phyloP scores from a whole-genome alignment of 2,113 vertebrate species.

The Psittacus erithacus region DNA sequence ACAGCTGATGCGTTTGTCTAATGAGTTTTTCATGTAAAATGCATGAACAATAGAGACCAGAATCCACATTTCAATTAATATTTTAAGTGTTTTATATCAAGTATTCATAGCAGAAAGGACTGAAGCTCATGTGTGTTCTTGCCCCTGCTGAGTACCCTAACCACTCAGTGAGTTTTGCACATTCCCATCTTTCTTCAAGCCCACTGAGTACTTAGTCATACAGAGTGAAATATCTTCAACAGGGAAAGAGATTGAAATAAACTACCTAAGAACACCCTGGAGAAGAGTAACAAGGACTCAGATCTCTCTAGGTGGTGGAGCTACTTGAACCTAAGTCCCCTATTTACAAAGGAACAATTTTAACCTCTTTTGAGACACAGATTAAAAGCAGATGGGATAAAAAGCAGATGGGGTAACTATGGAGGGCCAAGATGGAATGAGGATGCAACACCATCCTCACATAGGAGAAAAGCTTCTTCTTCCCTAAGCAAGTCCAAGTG shows the following conservation, averaged over 20 bases:
- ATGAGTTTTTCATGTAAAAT: conserved; percentile 66
- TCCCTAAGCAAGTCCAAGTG: neutral
- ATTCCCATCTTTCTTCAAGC: neutral
- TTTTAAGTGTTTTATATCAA: conserved; percentile 59
- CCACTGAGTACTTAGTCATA: conserved; percentile 20
- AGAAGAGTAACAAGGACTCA: conserved; percentile 32
- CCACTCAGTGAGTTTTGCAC: conserved; percentile 17
- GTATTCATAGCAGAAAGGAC: conserved; percentile 37
- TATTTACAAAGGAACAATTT: conserved; percentile 19
- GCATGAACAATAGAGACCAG: conserved; percentile 53
- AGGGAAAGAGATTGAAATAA: conserved; percentile 4
- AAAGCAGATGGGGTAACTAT: neutral
- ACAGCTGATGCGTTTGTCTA: conserved; percentile 40
- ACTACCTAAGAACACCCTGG: conserved; percentile 6
- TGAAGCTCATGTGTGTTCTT: neutral
- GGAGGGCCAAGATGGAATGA: neutral
- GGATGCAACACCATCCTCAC: neutral
- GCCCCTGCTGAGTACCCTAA: conserved; percentile 17
- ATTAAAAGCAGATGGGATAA: neutral
- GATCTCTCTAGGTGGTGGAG: neutral
- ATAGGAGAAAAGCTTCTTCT: neutral
- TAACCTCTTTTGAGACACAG: neutral
- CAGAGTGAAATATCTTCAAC: conserved; percentile 14
- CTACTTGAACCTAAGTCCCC: conserved; percentile 1
- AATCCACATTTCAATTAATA: conserved; percentile 68